These are phyloP conservation scores for Monochamus saltuarius DNA, from an alignment of 1,140 invertebrate species.

Conservation along the genomic window DNA sequence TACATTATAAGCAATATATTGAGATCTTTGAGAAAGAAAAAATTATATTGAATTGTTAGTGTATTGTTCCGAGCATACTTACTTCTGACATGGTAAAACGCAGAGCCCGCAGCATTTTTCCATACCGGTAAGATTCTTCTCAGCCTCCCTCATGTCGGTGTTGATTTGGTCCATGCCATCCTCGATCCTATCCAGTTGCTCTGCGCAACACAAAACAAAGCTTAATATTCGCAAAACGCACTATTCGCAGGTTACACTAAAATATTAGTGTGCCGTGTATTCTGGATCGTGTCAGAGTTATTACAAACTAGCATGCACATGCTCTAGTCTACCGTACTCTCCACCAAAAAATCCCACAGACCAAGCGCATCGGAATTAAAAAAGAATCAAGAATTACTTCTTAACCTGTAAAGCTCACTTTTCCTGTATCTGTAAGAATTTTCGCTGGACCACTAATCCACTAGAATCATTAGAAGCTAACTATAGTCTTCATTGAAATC, in stretches of 20 bases:
- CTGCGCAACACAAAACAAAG: slow-evolving; percentile 55
- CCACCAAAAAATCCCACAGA: slow-evolving; percentile 4
- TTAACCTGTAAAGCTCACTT: too few species aligned
- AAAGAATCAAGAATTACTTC: too few species aligned
- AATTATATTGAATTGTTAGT: too few species aligned
- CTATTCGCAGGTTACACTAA: not conserved
- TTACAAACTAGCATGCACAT: slow-evolving; percentile 34
- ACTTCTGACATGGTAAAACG: slow-evolving; percentile 98
- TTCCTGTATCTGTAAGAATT: too few species aligned
- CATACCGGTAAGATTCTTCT: slow-evolving; percentile 99
- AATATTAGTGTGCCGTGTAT: slow-evolving; percentile 11
- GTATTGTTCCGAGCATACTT: slow-evolving; percentile 45
- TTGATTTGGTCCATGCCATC: slow-evolving; percentile 99
- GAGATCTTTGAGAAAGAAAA: too few species aligned
- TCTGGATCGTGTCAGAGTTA: slow-evolving; percentile 20
- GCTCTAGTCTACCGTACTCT: slow-evolving; percentile 25
- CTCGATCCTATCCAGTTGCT: slow-evolving; percentile 98
- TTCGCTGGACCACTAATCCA: too few species aligned
- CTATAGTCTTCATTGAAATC: too few species aligned
- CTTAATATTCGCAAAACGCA: not conserved
- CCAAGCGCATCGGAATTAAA: not conserved
- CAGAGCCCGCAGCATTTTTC: slow-evolving; percentile 99
- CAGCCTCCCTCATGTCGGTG: slow-evolving; percentile 97
- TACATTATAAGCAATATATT: too few species aligned
- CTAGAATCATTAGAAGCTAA: too few species aligned